These are phyloP conservation scores for Belonocnema kinseyi DNA, from an alignment of 1,140 invertebrate genomes.

Conservation along the genomic window DNA sequence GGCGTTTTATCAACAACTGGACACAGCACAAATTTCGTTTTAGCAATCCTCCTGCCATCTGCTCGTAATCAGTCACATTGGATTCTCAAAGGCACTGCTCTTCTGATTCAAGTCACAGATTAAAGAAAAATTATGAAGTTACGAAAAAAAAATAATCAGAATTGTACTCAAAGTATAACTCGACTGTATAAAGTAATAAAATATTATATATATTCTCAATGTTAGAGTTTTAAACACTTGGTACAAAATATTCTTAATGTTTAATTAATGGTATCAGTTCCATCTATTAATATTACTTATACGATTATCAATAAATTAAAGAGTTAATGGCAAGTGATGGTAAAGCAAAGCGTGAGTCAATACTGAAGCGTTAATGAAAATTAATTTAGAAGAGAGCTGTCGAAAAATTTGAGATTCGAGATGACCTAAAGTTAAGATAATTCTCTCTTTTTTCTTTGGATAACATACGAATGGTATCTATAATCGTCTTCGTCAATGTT, in stretches of 20 bases:
- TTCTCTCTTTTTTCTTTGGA: conserved; percentile 60
- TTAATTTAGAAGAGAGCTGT: conserved; percentile 17
- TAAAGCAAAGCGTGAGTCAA: conserved; percentile 4
- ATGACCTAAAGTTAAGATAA: conserved; percentile 38
- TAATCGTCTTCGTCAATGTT: conserved; percentile 75
- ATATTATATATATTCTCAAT: conserved; percentile 25
- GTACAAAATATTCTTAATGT: conserved; percentile 4
- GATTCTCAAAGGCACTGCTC: conserved; percentile 90
- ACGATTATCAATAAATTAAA: conserved; percentile 35
- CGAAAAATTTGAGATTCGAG: conserved; percentile 1
- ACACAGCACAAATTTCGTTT: conserved; percentile 92
- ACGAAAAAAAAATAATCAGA: neutral
- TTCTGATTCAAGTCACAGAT: conserved; percentile 86
- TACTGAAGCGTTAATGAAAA: conserved; percentile 16
- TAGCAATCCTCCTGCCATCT: conserved; percentile 85
- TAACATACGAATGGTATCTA: conserved; percentile 68
- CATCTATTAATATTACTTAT: neutral
- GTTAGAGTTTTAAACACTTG: conserved; percentile 19
- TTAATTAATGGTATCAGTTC: conserved; percentile 2
- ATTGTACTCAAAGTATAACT: conserved; percentile 21
- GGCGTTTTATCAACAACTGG: conserved; percentile 91
- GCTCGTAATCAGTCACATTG: conserved; percentile 82
- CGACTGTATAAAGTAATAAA: conserved; percentile 10
- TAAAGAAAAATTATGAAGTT: conserved; percentile 58
- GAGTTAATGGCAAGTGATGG: neutral